Evolutionary conservation across 2,797 vertebrate genomes (phyloP).

Genomic region (Hypotaenidia philippensis): DNA sequence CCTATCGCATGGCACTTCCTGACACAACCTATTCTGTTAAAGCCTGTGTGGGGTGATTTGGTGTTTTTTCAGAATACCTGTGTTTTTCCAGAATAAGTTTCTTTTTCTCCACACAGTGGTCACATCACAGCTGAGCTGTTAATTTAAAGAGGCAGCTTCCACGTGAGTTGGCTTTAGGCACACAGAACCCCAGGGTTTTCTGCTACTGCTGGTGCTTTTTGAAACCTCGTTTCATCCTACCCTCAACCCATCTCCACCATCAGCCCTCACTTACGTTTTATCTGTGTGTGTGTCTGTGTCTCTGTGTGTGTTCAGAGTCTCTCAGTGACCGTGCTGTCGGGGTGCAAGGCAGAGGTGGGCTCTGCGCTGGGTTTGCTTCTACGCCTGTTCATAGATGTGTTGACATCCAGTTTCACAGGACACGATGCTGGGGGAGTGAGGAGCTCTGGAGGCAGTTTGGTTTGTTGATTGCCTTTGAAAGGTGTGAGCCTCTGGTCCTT

Average conservation of each 20-base stretch:
- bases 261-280: neutral
- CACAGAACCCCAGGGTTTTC: neutral
- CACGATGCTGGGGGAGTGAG: fast-evolving
- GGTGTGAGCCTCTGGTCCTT: neutral
- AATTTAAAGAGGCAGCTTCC: neutral
- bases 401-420: neutral
- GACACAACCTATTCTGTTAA: neutral
- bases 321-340: fast-evolving
- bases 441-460: neutral
- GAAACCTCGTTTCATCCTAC: neutral
- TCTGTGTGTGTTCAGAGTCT: neutral
- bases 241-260: neutral
- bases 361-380: neutral
- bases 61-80: neutral
- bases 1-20: neutral
- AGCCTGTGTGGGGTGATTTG: neutral
- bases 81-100: neutral
- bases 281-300: no score
- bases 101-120: neutral
- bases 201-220: neutral
- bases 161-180: neutral
- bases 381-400: fast-evolving
- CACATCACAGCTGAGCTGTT: neutral
- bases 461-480: neutral
- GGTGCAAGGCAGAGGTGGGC: neutral